These are phyloP conservation scores for Lasioglossum morio DNA, from an alignment of 2,888 invertebrate species.

Conservation along the genomic window DNA sequence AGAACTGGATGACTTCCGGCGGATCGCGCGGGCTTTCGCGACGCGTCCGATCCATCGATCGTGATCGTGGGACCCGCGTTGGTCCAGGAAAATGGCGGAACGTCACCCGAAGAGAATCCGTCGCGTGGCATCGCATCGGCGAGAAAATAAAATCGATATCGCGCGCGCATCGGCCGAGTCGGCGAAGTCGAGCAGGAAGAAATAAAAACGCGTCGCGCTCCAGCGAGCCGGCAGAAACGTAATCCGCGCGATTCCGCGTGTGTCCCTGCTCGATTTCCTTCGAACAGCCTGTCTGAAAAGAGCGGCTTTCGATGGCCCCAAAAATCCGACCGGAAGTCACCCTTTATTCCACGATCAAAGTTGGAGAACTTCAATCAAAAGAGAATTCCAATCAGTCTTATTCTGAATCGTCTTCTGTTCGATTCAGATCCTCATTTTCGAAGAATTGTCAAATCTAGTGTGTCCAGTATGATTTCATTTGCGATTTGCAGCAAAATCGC, in stretches of 20 bases:
- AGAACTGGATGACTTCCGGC: background rate
- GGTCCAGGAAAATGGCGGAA: conserved; percentile 4
- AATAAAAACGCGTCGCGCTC: conserved; percentile 52
- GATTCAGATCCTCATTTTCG: too few relatives aligned
- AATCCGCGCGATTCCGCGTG: conserved; percentile 11
- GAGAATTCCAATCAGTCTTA: too few relatives aligned
- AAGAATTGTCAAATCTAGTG: too few relatives aligned
- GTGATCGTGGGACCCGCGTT: conserved; percentile 18
- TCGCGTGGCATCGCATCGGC: conserved; percentile 20
- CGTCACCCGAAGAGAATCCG: conserved; percentile 48
- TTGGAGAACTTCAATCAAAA: background rate
- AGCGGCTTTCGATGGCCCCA: background rate
- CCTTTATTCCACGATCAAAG: background rate
- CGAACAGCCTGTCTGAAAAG: background rate
- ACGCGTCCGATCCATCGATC: conserved; percentile 32
- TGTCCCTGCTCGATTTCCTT: conserved; percentile 17
- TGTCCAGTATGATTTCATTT: too few relatives aligned
- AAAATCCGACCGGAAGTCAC: background rate
- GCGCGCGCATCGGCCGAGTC: conserved; percentile 32
- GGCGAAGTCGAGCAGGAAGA: conserved; percentile 42
- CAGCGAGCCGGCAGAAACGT: conserved; percentile 31
- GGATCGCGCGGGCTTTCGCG: background rate
- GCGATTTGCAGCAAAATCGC: too few relatives aligned
- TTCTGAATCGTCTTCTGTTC: too few relatives aligned
- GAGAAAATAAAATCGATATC: conserved; percentile 68